These are phyloP conservation scores for Plagiodera versicolora DNA, from an alignment of 2,888 invertebrate genomes.

Conservation along the genomic window DNA sequence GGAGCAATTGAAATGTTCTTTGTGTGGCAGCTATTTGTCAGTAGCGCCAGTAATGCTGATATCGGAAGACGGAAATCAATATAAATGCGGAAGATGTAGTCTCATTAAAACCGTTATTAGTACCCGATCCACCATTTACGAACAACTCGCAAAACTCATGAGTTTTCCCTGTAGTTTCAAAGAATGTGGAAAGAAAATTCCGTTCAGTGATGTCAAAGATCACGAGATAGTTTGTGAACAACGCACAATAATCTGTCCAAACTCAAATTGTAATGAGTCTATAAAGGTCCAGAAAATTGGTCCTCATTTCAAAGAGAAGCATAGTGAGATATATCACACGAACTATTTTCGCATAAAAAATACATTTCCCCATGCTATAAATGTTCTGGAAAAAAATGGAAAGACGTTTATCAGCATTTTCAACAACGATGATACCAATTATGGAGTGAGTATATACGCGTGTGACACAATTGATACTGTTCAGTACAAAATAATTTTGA, in stretches of 20 bases:
- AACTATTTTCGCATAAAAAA: conserved; percentile 27
- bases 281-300: conserved; percentile 25
- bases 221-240: conserved; percentile 28
- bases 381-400: conserved; percentile 30
- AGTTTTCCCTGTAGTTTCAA: conserved; percentile 27
- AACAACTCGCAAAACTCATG: conserved; percentile 29
- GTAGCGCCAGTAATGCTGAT: conserved; percentile 27
- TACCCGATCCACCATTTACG: conserved; percentile 26
- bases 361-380: conserved; percentile 27
- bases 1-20: conserved; percentile 25
- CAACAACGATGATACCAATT: conserved; percentile 31
- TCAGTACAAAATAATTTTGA: conserved; percentile 27
- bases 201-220: conserved; percentile 26
- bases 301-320: conserved; percentile 31
- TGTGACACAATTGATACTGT: conserved; percentile 21
- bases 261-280: conserved; percentile 25
- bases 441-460: conserved; percentile 30
- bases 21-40: conserved; percentile 29
- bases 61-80: conserved; percentile 31
- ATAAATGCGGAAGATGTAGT: conserved; percentile 31
- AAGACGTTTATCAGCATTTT: conserved; percentile 29
- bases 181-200: conserved; percentile 25
- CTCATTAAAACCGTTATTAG: conserved; percentile 28
- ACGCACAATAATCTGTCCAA: conserved; percentile 25
- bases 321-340: conserved; percentile 24